These are phyloP conservation scores for Neocloeon triangulifer DNA, from an alignment of 1,140 invertebrate genomes.

Conservation along the genomic window DNA sequence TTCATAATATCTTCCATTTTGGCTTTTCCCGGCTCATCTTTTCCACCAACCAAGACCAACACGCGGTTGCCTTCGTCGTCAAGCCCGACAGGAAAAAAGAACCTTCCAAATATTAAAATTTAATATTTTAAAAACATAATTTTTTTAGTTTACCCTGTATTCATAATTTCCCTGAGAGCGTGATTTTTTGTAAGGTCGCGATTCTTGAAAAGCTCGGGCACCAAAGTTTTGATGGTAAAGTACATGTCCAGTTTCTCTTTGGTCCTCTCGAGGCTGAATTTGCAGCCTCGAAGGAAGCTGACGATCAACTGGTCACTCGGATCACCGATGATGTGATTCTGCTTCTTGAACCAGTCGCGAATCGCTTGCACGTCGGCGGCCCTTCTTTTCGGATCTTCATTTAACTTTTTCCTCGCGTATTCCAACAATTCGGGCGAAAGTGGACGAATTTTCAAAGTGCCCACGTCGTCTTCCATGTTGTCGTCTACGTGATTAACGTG, in stretches of 20 bases:
- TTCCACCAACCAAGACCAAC: slow-evolving; percentile 22
- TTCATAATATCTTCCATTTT: too few relatives aligned
- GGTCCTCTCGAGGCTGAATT: slow-evolving; percentile 37
- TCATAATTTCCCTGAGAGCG: slow-evolving; percentile 13
- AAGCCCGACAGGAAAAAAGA: slow-evolving; percentile 13
- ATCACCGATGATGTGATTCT: slow-evolving; percentile 13
- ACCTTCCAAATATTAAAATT: slow-evolving; percentile 7
- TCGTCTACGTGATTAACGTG: too few relatives aligned
- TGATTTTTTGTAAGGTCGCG: slow-evolving; percentile 16
- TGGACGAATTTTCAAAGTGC: too few relatives aligned
- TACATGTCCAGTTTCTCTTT: slow-evolving; percentile 38
- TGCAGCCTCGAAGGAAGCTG: slow-evolving; percentile 34
- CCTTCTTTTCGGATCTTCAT: slow-evolving; percentile 10
- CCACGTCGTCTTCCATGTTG: too few relatives aligned
- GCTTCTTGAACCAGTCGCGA: slow-evolving; percentile 12
- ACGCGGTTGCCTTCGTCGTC: slow-evolving; percentile 20
- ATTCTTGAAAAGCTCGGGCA: slow-evolving; percentile 26
- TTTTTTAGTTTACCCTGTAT: slow-evolving; percentile 12
- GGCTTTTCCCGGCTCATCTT: too few relatives aligned
- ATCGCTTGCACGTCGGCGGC: slow-evolving; percentile 10
- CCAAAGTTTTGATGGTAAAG: slow-evolving; percentile 28
- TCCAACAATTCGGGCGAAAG: not conserved
- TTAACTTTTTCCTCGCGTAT: slow-evolving; percentile 9
- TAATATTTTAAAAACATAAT: slow-evolving; percentile 2
- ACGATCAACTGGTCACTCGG: slow-evolving; percentile 32